phyloP scores from a whole-genome alignment of 2,113 vertebrate genomes.

The Podocnemis expansa region DNA sequence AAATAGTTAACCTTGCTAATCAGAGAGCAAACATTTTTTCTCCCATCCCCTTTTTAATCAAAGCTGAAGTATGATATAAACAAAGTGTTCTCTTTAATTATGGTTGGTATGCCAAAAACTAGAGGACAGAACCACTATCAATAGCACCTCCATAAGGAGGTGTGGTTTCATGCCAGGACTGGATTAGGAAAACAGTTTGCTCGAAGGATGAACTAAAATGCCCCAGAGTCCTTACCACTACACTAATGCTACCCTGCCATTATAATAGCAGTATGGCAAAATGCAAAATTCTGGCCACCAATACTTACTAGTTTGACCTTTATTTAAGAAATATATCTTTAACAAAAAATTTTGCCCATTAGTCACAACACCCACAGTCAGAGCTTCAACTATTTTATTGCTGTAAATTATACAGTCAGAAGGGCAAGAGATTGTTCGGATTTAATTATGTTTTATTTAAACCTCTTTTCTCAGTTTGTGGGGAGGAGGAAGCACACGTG shows the following conservation, averaged over 20 bases:
- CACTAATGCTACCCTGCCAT: neutral
- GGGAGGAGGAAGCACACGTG: neutral
- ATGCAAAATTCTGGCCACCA: neutral
- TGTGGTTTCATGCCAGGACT: neutral
- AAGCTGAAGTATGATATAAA: neutral
- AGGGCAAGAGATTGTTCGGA: neutral
- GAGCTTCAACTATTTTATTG: conserved; percentile 1
- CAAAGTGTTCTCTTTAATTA: neutral
- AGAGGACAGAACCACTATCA: neutral
- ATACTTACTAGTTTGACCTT: rapidly evolving
- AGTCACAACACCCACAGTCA: conserved; percentile 23
- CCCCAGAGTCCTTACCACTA: neutral
- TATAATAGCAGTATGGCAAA: neutral
- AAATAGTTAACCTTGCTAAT: conserved; percentile 45
- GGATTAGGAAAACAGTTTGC: neutral
- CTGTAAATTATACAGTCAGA: conserved; percentile 3
- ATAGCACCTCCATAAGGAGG: neutral
- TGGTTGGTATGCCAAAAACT: neutral
- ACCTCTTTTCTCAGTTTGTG: conserved; percentile 5
- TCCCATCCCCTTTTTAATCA: neutral
- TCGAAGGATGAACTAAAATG: conserved; percentile 3
- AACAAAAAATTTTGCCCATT: neutral
- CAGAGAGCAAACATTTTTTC: conserved; percentile 34
- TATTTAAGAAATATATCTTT: neutral
- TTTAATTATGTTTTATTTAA: conserved; percentile 28